Conservation (phyloP, 2,113 vertebrate genomes). For the Axis porcinus region DNA sequence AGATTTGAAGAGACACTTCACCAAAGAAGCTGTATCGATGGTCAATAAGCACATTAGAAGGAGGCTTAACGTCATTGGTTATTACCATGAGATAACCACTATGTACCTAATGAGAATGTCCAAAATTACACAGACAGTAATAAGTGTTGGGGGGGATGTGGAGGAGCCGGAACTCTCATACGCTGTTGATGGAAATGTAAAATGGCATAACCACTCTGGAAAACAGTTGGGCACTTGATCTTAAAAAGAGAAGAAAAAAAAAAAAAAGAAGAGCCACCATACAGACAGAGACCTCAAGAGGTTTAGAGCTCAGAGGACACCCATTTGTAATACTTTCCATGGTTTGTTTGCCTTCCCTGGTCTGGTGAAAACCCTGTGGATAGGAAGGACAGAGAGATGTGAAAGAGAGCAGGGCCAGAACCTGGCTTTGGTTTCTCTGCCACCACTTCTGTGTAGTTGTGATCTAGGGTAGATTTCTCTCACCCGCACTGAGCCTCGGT, state of each 20-base stretch:
- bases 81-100: not conserved
- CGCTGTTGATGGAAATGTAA: not conserved
- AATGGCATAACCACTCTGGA: not conserved
- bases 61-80: not conserved
- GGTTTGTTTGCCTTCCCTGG: not conserved
- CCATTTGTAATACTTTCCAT: not conserved
- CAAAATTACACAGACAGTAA: not conserved
- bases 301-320: not conserved
- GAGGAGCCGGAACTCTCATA: not conserved
- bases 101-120: not conserved
- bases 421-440: not conserved
- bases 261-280: not conserved
- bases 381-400: not conserved
- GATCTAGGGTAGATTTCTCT: not conserved
- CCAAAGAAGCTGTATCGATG: not conserved
- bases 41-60: not conserved
- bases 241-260: not conserved
- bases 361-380: not conserved
- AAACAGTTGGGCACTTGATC: not conserved
- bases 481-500: not conserved
- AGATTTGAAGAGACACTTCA: not conserved
- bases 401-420: not conserved
- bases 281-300: not conserved
- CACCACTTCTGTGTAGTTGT: not conserved
- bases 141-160: not conserved